Evolutionary conservation across 2,113 vertebrate species (phyloP).

Genomic region (Cheilinus undulatus): DNA sequence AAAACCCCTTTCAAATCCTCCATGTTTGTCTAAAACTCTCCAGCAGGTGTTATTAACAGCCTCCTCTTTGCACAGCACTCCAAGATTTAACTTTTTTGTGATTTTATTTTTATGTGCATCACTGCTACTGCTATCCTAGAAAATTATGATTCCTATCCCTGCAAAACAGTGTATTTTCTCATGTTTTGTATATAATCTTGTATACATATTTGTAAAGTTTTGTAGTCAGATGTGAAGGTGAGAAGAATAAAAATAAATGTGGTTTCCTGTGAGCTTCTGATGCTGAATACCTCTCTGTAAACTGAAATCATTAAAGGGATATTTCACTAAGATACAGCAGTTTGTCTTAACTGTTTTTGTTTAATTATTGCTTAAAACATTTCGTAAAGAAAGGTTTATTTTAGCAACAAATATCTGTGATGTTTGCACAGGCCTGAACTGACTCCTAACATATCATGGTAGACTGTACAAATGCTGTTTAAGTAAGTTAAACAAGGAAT

Average conservation of each 20-base stretch:
- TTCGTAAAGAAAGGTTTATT: no score
- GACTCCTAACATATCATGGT: no score
- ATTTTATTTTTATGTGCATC: slow-evolving; percentile 14
- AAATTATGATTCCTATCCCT: slow-evolving; percentile 1
- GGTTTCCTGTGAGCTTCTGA: slow-evolving; percentile 36
- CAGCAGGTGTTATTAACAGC: not conserved
- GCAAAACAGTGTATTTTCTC: slow-evolving; percentile 52
- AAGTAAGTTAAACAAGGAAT: no score
- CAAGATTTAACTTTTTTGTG: slow-evolving; percentile 33
- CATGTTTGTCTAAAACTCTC: not conserved
- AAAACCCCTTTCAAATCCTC: not conserved
- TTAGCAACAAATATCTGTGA: no score
- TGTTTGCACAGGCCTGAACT: no score
- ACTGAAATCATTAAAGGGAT: slow-evolving; percentile 53
- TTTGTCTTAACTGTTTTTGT: not conserved
- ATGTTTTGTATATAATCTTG: slow-evolving; percentile 71
- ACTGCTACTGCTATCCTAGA: not conserved
- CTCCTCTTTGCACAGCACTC: slow-evolving; percentile 49
- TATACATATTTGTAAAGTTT: slow-evolving; percentile 78
- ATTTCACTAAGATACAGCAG: slow-evolving; percentile 6
- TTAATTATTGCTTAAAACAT: no score
- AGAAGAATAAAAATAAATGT: slow-evolving; percentile 10
- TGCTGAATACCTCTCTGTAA: slow-evolving; percentile 18
- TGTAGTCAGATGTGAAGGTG: slow-evolving; percentile 51
- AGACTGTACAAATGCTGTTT: no score